phyloP scores from a whole-genome alignment of 2,113 vertebrate species.

The Chloropsis cyanopogon region DNA sequence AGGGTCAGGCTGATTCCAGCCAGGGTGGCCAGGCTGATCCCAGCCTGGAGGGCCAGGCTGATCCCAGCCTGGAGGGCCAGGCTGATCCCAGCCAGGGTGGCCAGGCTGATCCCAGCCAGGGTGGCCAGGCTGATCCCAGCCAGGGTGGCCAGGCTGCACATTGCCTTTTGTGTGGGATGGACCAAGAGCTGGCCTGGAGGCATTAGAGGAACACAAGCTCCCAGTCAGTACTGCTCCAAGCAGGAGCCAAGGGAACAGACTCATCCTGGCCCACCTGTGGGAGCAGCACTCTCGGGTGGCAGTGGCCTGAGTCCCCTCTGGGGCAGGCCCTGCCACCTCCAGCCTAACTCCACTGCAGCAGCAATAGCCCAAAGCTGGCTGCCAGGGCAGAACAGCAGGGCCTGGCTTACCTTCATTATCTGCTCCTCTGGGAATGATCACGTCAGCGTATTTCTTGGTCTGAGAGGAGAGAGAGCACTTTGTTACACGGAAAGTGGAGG shows the following conservation, averaged over 20 bases:
- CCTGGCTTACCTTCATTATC: slow-evolving; percentile 89
- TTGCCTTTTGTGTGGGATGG: background rate
- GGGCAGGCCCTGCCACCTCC: background rate
- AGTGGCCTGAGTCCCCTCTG: background rate
- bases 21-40: too few species aligned
- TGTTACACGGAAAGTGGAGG: background rate
- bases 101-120: too few species aligned
- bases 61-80: fast-evolving
- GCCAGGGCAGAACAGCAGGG: background rate
- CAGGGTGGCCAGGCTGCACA: background rate
- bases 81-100: too few species aligned
- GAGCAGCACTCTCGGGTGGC: background rate
- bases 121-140: fast-evolving
- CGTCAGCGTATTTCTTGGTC: slow-evolving; percentile 99
- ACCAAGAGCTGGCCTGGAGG: background rate
- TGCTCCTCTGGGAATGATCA: slow-evolving; percentile 95
- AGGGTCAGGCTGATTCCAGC: too few species aligned
- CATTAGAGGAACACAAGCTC: background rate
- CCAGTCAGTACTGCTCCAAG: background rate
- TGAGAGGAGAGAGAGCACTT: slow-evolving; percentile 48
- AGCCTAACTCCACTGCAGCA: background rate
- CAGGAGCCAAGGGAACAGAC: background rate
- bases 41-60: background rate
- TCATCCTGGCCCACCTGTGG: background rate
- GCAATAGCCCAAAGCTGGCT: background rate